Conservation (phyloP, 2,888 invertebrate species). For the Caenorhabditis sp. region DNA sequence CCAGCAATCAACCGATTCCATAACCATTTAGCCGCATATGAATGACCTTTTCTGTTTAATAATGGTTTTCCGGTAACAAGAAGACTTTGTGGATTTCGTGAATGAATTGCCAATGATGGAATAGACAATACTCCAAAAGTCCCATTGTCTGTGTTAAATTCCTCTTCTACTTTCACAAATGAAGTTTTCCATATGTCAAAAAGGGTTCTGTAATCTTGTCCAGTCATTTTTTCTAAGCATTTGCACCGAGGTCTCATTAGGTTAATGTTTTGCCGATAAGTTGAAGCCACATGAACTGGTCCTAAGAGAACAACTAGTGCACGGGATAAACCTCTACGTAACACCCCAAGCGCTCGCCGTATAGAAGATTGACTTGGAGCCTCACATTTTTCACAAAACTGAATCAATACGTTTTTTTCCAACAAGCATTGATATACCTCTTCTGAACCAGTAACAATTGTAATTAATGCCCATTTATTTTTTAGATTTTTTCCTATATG, state of each 20-base stretch:
- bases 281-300: conserved; percentile 80
- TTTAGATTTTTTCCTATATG: conserved; percentile 61
- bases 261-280: conserved; percentile 77
- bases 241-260: conserved; percentile 70
- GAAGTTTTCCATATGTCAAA: conserved; percentile 74
- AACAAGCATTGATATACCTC: too few species aligned
- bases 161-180: conserved; percentile 72
- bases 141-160: conserved; percentile 75
- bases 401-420: too few species aligned
- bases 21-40: conserved; percentile 82
- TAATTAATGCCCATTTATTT: conserved; percentile 76
- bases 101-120: conserved; percentile 78
- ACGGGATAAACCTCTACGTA: conserved; percentile 73
- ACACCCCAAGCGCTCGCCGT: conserved; percentile 71
- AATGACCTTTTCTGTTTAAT: conserved; percentile 79
- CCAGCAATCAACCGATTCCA: conserved; percentile 81
- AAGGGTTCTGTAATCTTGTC: conserved; percentile 70
- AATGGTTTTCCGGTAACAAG: conserved; percentile 76
- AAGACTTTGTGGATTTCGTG: conserved; percentile 77
- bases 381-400: conserved; percentile 76
- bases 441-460: conserved; percentile 80
- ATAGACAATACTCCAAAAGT: conserved; percentile 78
- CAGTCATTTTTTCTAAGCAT: conserved; percentile 76
- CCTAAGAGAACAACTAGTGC: conserved; percentile 78
- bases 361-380: conserved; percentile 73